Evolutionary conservation across 2,113 vertebrate genomes (phyloP).

Genomic region (Conger conger): DNA sequence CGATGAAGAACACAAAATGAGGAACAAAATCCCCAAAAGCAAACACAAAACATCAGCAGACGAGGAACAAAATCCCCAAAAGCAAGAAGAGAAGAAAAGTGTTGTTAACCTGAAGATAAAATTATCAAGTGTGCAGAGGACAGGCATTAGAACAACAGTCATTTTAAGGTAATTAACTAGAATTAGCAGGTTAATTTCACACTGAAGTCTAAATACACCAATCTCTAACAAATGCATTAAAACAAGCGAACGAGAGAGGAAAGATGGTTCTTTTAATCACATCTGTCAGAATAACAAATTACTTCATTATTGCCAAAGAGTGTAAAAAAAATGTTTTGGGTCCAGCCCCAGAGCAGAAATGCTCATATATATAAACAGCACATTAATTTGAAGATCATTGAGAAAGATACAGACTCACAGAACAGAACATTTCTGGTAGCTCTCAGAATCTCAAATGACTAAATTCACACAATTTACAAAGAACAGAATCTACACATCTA

Average conservation of each 20-base stretch:
- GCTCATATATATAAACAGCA: background rate
- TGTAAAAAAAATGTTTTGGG: background rate
- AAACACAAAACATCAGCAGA: background rate
- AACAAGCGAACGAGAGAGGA: background rate
- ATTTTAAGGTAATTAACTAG: background rate
- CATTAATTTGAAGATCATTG: background rate
- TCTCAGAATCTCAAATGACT: background rate
- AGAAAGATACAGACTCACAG: background rate
- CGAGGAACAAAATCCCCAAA: background rate
- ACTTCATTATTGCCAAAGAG: background rate
- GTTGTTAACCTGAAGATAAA: background rate
- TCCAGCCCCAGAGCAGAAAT: constrained; percentile 9
- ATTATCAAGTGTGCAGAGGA: background rate
- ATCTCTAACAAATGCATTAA: background rate
- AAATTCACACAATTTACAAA: background rate
- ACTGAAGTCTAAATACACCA: background rate
- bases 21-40: background rate
- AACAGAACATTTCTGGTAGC: no score
- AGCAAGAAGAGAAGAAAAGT: background rate
- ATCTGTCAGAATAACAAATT: background rate
- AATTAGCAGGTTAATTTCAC: background rate
- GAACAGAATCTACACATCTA: background rate
- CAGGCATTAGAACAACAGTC: background rate
- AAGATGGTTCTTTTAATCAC: background rate
- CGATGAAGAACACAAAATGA: background rate